Evolutionary conservation across 2,888 invertebrate species (phyloP), one percentile per base, ranked within the genome.

Genomic region (Mycalesis mineus): DNA sequence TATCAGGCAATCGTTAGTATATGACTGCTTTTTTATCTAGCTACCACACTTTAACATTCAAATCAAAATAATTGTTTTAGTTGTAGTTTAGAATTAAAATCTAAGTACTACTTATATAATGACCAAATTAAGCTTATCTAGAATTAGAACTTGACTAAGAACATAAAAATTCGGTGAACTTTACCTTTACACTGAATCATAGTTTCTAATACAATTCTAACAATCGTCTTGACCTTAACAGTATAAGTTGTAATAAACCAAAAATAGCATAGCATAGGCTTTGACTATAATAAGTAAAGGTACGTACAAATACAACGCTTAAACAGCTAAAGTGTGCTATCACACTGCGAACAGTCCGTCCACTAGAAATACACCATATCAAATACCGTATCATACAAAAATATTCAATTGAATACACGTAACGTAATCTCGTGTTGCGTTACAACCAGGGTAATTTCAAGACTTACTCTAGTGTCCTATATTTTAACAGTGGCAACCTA

Each of bases 401-500:
- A 57, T 54, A 57, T 53, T 41, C 53, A 53, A n/a, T 14, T 41
- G 11, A 52, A n/a, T 29, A 31, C 40, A 15, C 31, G 33, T 13
- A 2, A n/a, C 1, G 6, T 11, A n/a, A 37, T 1, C 33, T 7
- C 7, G 33, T 11, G 7, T 45, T 0, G 31, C 47, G 15, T 33
- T 29, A 47, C 15, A 28, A 29, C 11, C 29, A 17, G 13, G 40
- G 3, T 58, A 44, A 47, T 48, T 49, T 45, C 14, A 37, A 9
- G 47, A 60, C 61, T 77, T 76, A 87, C 64, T 88, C 82, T 69
- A 89, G 74, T 60, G 88, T 88, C 71, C 73, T 83, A 66, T 88
- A 88, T 64, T 83, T 84, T 61, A 89, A 72, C 14, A 89, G 88
- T 88, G 89, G 89, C 75, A 89, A 87, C 89, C 88, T 68, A 58